Conservation (phyloP, 2,888 invertebrate species). For the Linnaemya tessellans region DNA sequence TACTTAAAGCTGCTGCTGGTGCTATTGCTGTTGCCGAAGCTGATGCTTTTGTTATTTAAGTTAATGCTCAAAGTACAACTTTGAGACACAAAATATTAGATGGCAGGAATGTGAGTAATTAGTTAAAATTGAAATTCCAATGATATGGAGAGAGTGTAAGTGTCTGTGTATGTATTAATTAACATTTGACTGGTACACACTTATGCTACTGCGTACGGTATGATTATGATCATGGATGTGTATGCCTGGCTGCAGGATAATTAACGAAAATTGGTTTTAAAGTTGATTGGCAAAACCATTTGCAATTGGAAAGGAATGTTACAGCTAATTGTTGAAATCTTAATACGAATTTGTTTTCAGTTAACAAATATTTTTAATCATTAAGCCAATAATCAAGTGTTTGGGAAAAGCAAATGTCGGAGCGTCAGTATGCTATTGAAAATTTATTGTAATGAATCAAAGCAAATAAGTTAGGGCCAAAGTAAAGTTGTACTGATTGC, state of each 20-base stretch:
- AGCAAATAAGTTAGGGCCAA: neutral
- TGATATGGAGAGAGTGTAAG: conserved; percentile 5
- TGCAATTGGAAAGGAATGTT: conserved; percentile 61
- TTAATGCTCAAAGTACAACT: conserved; percentile 62
- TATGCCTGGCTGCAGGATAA: conserved; percentile 61
- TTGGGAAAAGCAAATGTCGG: neutral
- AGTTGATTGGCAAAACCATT: conserved; percentile 62
- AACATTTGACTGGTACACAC: neutral
- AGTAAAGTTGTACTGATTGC: neutral
- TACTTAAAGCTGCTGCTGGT: neutral
- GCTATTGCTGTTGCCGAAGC: neutral
- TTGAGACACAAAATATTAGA: conserved; percentile 62
- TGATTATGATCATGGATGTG: neutral
- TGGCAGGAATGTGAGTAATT: conserved; percentile 68
- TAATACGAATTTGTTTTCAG: conserved; percentile 19
- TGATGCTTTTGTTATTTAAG: conserved; percentile 46
- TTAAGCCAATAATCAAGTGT: conserved; percentile 49
- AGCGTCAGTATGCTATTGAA: neutral
- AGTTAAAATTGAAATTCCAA: conserved; percentile 71
- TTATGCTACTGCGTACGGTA: neutral
- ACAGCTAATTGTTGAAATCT: conserved; percentile 61
- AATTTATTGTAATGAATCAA: neutral
- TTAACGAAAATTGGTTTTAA: conserved; percentile 71
- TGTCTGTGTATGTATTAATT: conserved; percentile 13
- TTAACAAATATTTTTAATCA: conserved; percentile 53